Conservation (phyloP, 2,113 vertebrate species). For the Microcebus lehilahytsara region DNA sequence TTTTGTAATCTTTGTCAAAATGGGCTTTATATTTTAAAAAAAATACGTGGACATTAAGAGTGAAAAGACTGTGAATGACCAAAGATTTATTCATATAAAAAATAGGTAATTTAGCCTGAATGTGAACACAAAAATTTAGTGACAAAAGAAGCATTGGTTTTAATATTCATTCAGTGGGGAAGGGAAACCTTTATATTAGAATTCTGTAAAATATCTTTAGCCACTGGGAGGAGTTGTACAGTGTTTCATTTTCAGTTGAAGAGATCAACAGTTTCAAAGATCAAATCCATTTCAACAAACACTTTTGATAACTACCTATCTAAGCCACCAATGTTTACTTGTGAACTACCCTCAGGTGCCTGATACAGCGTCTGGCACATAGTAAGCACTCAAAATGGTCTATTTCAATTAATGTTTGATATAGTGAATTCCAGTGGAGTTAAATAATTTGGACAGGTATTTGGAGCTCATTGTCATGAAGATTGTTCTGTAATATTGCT, state of each 20-base stretch:
- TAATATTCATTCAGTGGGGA: constrained; percentile 1
- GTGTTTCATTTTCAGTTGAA: not conserved
- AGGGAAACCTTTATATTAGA: not conserved
- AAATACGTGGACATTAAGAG: not conserved
- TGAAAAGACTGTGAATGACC: not conserved
- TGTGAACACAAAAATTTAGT: not conserved
- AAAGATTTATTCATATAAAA: not conserved
- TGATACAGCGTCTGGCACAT: not conserved
- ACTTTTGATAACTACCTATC: not conserved
- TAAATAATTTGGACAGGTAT: not conserved
- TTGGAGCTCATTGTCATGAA: not conserved
- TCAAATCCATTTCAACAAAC: not conserved
- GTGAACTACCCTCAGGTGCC: not conserved
- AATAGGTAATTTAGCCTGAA: not conserved
- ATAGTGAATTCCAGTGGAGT: not conserved
- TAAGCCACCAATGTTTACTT: not conserved
- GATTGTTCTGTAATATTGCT: not conserved
- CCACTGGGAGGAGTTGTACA: constrained; percentile 19
- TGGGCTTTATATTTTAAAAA: not conserved
- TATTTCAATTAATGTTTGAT: not conserved
- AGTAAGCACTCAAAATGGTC: not conserved
- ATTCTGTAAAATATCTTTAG: constrained; percentile 19
- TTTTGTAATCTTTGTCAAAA: constrained; percentile 37
- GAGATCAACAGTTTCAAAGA: not conserved
- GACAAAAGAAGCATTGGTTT: not conserved